phyloP scores from a whole-genome alignment of 2,888 invertebrate genomes.

The Cephalotes varians region DNA sequence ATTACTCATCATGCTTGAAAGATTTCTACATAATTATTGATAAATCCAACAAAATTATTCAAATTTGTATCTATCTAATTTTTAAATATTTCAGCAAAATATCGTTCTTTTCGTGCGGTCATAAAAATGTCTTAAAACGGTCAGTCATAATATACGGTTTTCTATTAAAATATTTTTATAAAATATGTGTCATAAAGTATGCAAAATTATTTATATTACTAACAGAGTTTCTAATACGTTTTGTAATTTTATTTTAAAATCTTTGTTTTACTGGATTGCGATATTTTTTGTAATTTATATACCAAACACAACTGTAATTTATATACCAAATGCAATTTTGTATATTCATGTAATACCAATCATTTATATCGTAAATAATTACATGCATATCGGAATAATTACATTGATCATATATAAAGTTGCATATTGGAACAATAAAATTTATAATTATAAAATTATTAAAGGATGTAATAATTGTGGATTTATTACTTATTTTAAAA shows the following conservation, averaged over 20 bases:
- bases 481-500: conserved; percentile 10
- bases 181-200: neutral
- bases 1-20: no score
- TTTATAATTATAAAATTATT: conserved; percentile 26
- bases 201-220: neutral
- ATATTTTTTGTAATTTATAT: neutral
- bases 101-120: no score
- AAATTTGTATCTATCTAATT: no score
- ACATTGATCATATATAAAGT: neutral
- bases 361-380: conserved; percentile 5
- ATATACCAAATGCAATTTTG: conserved; percentile 15
- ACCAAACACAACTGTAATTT: no score
- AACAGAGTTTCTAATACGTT: neutral
- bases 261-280: no score
- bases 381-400: conserved; percentile 8
- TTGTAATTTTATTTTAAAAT: neutral
- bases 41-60: no score
- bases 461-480: neutral
- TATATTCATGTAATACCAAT: neutral
- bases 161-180: neutral
- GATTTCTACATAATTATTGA: no score
- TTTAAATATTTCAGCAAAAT: no score
- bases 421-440: neutral
- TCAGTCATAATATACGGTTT: neutral
- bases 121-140: neutral